Conservation (phyloP, 2,797 vertebrate species). For the Thalassophryne amazonica region DNA sequence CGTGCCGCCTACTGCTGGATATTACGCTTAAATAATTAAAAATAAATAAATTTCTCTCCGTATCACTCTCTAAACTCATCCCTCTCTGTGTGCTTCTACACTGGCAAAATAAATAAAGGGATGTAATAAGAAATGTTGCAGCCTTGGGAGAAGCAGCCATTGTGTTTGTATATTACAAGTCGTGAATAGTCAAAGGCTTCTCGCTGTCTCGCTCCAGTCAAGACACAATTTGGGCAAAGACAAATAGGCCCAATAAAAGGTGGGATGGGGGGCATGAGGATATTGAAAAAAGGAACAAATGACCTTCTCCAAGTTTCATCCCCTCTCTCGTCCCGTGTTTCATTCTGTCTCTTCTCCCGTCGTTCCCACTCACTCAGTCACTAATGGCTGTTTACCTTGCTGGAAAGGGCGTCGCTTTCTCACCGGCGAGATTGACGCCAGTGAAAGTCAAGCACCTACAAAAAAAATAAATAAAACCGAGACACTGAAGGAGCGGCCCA, state of each 20-base stretch:
- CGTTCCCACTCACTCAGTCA: constrained; percentile 60
- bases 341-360: constrained; percentile 40
- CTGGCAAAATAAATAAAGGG: constrained; percentile 67
- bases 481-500: constrained; percentile 12
- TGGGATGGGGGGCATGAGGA: constrained; percentile 52
- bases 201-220: constrained; percentile 35
- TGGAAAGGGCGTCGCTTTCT: constrained; percentile 83
- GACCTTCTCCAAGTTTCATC: constrained; percentile 81
- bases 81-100: not conserved
- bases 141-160: constrained; percentile 48
- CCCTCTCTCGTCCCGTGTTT: constrained; percentile 19
- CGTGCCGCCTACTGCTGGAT: constrained; percentile 42
- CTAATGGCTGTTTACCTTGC: constrained; percentile 86
- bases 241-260: constrained; percentile 74
- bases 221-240: constrained; percentile 62
- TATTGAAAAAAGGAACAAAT: constrained; percentile 82
- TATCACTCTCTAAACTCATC: constrained; percentile 8
- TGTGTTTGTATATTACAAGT: constrained; percentile 69
- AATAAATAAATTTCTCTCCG: constrained; percentile 13
- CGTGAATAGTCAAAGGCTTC: constrained; percentile 59
- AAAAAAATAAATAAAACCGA: constrained; percentile 17
- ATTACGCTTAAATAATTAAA: constrained; percentile 60
- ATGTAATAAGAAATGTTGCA: constrained; percentile 73
- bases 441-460: constrained; percentile 27
- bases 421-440: constrained; percentile 63